Percentiles rank a stretch among this genome's conserved stretches.
Evolutionary conservation across 2,113 vertebrate genomes (phyloP).

Genomic region (Pristiophorus japonicus): DNA sequence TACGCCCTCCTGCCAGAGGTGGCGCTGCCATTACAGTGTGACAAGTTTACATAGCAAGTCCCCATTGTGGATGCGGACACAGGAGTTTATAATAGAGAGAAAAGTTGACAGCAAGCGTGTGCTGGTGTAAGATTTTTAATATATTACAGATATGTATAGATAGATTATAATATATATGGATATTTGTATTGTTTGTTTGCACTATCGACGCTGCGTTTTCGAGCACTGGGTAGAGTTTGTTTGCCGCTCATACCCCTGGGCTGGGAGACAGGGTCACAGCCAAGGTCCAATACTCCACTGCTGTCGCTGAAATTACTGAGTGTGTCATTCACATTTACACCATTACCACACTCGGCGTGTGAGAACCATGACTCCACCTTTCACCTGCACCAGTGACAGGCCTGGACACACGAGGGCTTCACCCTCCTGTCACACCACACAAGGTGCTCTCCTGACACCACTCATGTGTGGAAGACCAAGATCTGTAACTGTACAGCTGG

Average conservation of each 20-base stretch:
- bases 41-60: neutral
- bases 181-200: neutral
- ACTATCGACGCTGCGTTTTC: neutral
- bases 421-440: neutral
- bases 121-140: neutral
- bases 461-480: too few relatives aligned
- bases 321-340: neutral
- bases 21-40: neutral
- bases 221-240: neutral
- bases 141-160: conserved; percentile 15
- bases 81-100: neutral
- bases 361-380: neutral
- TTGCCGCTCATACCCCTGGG: neutral
- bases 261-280: neutral
- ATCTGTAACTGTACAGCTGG: too few relatives aligned
- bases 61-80: neutral
- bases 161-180: neutral
- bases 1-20: neutral
- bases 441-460: neutral
- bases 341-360: neutral
- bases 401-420: neutral
- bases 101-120: neutral
- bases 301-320: neutral
- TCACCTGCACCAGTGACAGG: neutral
- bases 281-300: neutral